phyloP scores from a whole-genome alignment of 2,888 invertebrate species.

The Melieria crassipennis region DNA sequence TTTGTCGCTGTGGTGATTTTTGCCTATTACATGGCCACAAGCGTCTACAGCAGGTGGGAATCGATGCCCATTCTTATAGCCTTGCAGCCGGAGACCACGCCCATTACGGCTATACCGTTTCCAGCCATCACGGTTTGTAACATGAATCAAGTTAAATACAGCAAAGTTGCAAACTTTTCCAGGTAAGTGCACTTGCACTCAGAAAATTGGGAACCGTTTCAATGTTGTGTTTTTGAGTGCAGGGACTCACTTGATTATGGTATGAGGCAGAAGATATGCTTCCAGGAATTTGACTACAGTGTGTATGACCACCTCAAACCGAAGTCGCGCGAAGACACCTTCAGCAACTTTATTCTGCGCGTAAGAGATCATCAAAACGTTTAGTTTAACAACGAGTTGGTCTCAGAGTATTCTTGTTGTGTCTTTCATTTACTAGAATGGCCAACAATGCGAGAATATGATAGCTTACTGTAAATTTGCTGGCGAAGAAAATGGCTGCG shows the following conservation, averaged over 20 bases:
- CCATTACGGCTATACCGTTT: constrained; percentile 77
- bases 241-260: constrained; percentile 70
- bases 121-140: constrained; percentile 87
- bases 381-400: background rate
- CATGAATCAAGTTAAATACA: constrained; percentile 80
- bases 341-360: constrained; percentile 49
- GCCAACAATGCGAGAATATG: constrained; percentile 79
- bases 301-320: constrained; percentile 39
- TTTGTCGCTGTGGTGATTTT: constrained; percentile 73
- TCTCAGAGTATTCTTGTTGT: background rate
- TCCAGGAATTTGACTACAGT: constrained; percentile 46
- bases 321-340: constrained; percentile 43
- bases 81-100: constrained; percentile 75
- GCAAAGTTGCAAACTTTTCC: constrained; percentile 50
- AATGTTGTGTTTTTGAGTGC: constrained; percentile 64
- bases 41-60: constrained; percentile 78
- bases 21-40: constrained; percentile 76
- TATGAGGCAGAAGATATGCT: constrained; percentile 54
- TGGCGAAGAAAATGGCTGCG: constrained; percentile 70
- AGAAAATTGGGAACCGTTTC: background rate
- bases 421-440: constrained; percentile 68
- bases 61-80: constrained; percentile 79
- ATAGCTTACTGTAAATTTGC: constrained; percentile 76
- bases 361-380: constrained; percentile 23
- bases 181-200: constrained; percentile 41